phyloP scores from a whole-genome alignment of 2,113 vertebrate genomes.

The Thomomys bottae region DNA sequence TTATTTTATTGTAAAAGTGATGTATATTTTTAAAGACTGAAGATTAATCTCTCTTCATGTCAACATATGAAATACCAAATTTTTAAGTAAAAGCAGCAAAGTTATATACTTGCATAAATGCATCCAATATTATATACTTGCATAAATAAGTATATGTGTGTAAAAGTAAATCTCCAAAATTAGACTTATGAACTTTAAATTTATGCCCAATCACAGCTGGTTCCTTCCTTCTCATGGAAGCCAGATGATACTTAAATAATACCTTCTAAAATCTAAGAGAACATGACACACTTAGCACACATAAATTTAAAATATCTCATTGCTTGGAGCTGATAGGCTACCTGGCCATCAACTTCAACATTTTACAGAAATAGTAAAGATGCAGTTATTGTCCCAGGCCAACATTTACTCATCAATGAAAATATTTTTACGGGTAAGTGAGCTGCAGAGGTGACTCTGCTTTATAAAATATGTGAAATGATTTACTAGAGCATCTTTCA shows the following conservation, averaged over 20 bases:
- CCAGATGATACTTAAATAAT: not conserved
- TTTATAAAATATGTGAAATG: not conserved
- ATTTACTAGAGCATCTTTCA: not conserved
- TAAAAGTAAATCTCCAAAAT: not conserved
- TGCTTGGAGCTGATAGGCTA: not conserved
- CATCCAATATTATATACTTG: not conserved
- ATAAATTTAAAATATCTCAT: not conserved
- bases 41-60: not conserved
- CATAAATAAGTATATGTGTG: not conserved
- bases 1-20: no score
- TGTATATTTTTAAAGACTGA: not conserved
- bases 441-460: not conserved
- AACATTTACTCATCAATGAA: not conserved
- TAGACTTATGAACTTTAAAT: not conserved
- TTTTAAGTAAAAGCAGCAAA: constrained; percentile 4
- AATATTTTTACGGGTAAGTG: not conserved
- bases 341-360: not conserved
- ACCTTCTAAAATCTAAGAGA: not conserved
- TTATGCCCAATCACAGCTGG: not conserved
- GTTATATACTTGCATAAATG: not conserved
- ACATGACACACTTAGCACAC: not conserved
- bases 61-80: not conserved
- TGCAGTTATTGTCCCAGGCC: not conserved
- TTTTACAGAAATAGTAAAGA: not conserved
- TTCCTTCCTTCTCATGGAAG: not conserved